Percentiles rank a stretch among this genome's conserved stretches.
phyloP scores from a whole-genome alignment of 2,888 invertebrate species.

The Lasioglossum lativentre region DNA sequence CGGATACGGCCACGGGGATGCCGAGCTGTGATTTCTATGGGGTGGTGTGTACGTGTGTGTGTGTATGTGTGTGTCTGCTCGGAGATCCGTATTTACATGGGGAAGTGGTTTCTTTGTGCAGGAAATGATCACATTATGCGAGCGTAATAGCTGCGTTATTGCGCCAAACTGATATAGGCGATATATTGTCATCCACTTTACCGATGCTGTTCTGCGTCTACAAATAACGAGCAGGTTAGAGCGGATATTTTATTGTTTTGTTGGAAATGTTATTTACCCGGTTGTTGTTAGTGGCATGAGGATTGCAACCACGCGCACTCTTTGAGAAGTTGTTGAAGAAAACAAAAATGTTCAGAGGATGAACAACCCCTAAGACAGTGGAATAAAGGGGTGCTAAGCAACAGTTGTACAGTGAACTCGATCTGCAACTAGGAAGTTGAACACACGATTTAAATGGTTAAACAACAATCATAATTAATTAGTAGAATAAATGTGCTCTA shows the following conservation, averaged over 20 bases:
- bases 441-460: too few species aligned
- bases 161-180: neutral
- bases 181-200: neutral
- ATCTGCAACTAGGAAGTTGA: too few species aligned
- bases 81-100: constrained; percentile 4
- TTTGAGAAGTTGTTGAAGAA: too few species aligned
- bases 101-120: constrained; percentile 8
- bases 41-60: too few species aligned
- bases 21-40: constrained; percentile 7
- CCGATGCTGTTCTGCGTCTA: neutral
- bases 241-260: neutral
- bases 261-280: neutral
- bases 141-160: neutral
- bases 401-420: too few species aligned
- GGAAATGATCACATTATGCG: constrained; percentile 1
- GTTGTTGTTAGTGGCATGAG: too few species aligned
- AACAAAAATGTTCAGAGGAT: too few species aligned
- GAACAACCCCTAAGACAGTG: too few species aligned
- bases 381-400: too few species aligned
- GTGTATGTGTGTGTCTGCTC: neutral
- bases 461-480: too few species aligned
- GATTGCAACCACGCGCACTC: too few species aligned
- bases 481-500: too few species aligned
- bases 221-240: neutral
- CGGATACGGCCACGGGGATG: neutral